A percentile compares a stretch with the other conserved stretches of the same genome.
Conservation (phyloP, 2,888 invertebrate species). For the Leptinotarsa rubiginosa region DNA sequence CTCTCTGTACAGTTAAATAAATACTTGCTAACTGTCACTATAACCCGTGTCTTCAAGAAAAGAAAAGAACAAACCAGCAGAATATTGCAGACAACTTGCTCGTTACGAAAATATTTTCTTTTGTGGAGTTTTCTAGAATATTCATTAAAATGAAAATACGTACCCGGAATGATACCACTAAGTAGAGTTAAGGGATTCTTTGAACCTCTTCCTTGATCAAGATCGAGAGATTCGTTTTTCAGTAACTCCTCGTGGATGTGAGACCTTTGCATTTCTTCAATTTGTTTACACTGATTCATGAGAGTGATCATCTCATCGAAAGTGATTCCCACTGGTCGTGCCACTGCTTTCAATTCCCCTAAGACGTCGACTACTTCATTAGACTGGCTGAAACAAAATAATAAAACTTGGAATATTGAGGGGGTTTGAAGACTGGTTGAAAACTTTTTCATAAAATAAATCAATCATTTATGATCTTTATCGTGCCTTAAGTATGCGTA, state of each 20-base stretch:
- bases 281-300: slow-evolving; percentile 83
- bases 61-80: too few relatives aligned
- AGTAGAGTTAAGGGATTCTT: slow-evolving; percentile 79
- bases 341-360: slow-evolving; percentile 72
- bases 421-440: too few relatives aligned
- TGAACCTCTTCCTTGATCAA: slow-evolving; percentile 61
- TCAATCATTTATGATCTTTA: too few relatives aligned
- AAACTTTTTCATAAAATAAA: too few relatives aligned
- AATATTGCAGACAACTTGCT: too few relatives aligned
- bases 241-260: slow-evolving; percentile 62
- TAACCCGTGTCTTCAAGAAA: too few relatives aligned
- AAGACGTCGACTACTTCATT: slow-evolving; percentile 76
- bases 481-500: too few relatives aligned
- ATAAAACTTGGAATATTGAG: not conserved
- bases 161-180: slow-evolving; percentile 87
- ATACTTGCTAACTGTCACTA: too few relatives aligned
- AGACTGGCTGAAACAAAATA: slow-evolving; percentile 73
- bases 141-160: not conserved
- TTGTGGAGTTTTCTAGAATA: too few relatives aligned
- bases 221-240: slow-evolving; percentile 36
- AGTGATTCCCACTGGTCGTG: slow-evolving; percentile 74
- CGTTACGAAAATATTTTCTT: too few relatives aligned
- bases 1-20: too few relatives aligned
- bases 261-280: slow-evolving; percentile 64
- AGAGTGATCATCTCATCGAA: slow-evolving; percentile 82